Base-by-base conservation (phyloP, 2,797 vertebrate species). In the Siniperca undulata region DNA sequence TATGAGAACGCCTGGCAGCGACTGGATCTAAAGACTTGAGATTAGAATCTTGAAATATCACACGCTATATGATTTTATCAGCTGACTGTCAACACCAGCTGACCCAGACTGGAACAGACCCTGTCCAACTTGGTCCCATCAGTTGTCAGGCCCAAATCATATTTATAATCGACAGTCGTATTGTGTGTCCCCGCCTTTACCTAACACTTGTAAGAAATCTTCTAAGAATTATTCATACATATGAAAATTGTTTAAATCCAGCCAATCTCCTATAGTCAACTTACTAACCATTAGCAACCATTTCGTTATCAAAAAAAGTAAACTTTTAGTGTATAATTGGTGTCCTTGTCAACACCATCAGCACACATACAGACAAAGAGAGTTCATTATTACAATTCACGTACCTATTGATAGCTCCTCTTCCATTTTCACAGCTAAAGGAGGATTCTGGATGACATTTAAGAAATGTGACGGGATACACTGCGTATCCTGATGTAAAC, bases 371-470 rank as follows among this genome's bases (percentile, higher is more conserved):
- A 61, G 3, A 68, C 24, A 62, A 4, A 58, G 4, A 73, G 1
- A 64, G 19, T 9, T 20, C 2, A 69, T 62, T 36, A 27, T 70
- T 55, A 66, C 58, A 78, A 12, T 78, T 78, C 19, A 86, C 74
- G 82, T 80, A 93, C 91, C 88, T 46, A 52, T 22, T 42, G 78
- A 85, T 30, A 50, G 24, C 2, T 81, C 79, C 13, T 76, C 67
- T 40, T 85, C 70, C 36, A 44, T 69, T 77, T 77, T 46, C 48
- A 52, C 40, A 80, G 27, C 40, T 46, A 34, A 56, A 22, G 16
- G 19, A 44, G 22, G 27, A 66, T 61, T 70, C 1, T 67, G 78
- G 62, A 7, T 74, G 67, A n/a, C 60, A 58, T 68, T 82, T 6
- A 62, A 48, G 20, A n/a, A 11, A 20, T 60, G 20, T 42, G 84